Conservation (phyloP, 2,888 invertebrate genomes). For the Osmoderma eremita region DNA sequence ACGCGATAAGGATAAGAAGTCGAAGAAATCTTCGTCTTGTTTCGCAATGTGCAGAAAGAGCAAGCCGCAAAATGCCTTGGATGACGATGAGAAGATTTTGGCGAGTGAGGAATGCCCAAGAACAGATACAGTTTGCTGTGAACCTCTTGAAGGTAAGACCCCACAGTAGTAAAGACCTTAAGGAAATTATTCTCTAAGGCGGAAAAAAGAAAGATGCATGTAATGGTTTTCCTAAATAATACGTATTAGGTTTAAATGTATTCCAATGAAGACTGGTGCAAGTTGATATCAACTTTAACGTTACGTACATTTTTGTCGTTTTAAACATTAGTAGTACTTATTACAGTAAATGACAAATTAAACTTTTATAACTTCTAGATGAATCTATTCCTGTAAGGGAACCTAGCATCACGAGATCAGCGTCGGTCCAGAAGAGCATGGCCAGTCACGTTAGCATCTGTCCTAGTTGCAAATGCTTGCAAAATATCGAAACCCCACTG, state of each 20-base stretch:
- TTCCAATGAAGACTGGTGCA: too few relatives aligned
- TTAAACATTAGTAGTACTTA: too few relatives aligned
- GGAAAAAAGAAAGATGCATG: too few relatives aligned
- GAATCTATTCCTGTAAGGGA: conserved; percentile 16
- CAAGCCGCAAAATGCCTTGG: neutral
- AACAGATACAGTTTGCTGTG: neutral
- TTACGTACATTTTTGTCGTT: too few relatives aligned
- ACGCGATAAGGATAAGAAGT: neutral
- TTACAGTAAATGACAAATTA: too few relatives aligned
- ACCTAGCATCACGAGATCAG: neutral
- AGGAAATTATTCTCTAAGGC: too few relatives aligned
- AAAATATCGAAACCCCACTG: neutral
- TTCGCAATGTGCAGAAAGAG: neutral
- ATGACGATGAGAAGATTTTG: neutral
- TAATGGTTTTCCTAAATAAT: neutral
- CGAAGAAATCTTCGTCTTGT: conserved; percentile 1
- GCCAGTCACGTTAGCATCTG: neutral
- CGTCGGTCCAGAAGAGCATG: neutral
- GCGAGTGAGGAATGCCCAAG: conserved; percentile 17
- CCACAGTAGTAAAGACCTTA: neutral
- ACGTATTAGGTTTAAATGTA: too few relatives aligned
- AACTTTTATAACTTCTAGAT: neutral
- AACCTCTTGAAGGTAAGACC: conserved; percentile 1
- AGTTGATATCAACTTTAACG: too few relatives aligned
- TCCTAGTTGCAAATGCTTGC: neutral